phyloP scores from a whole-genome alignment of 2,888 invertebrate genomes.

The Ptychoptera contaminata region DNA sequence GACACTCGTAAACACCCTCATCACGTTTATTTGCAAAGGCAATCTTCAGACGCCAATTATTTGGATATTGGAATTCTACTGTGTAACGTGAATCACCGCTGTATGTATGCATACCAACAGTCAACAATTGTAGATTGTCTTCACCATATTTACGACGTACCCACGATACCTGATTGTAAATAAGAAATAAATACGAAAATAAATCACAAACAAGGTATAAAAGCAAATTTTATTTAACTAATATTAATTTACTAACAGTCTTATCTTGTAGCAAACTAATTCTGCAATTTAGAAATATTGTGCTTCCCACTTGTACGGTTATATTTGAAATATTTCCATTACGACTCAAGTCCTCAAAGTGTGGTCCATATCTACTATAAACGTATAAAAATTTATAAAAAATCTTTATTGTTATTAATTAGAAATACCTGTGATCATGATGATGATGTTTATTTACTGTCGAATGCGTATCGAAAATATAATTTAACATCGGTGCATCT shows the following conservation, averaged over 20 bases:
- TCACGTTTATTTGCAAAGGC: slow-evolving; percentile 34
- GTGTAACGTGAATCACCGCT: slow-evolving; percentile 45
- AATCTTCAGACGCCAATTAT: slow-evolving; percentile 40
- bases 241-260: slow-evolving; percentile 40
- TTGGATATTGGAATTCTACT: slow-evolving; percentile 38
- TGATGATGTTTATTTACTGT: slow-evolving; percentile 57
- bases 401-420: background rate
- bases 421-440: slow-evolving; percentile 40
- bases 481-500: slow-evolving; percentile 56
- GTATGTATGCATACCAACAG: slow-evolving; percentile 49
- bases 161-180: slow-evolving; percentile 48
- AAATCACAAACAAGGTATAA: background rate
- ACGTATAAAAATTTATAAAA: background rate
- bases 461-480: slow-evolving; percentile 55
- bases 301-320: slow-evolving; percentile 57
- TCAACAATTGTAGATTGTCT: slow-evolving; percentile 47
- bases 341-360: slow-evolving; percentile 40
- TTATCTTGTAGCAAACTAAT: slow-evolving; percentile 60
- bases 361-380: slow-evolving; percentile 46
- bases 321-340: slow-evolving; percentile 49
- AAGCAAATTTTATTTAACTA: background rate
- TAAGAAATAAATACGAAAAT: background rate
- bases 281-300: slow-evolving; percentile 55
- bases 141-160: slow-evolving; percentile 44
- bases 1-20: slow-evolving; percentile 37